Evolutionary conservation across 2,113 vertebrate species (phyloP).

Genomic region (Gorsachius goisagi): DNA sequence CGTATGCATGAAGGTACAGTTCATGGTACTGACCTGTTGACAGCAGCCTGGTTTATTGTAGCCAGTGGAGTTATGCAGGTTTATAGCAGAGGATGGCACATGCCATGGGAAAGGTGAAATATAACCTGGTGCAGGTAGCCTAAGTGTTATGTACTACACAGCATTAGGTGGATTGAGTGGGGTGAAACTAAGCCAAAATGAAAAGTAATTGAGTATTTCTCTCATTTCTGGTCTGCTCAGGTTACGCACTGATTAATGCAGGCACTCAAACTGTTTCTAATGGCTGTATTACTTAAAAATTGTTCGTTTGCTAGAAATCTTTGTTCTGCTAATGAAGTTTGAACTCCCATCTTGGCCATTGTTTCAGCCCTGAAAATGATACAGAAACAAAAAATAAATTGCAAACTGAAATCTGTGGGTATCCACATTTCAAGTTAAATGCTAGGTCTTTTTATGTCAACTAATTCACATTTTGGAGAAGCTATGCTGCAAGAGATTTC

Average conservation of each 20-base stretch:
- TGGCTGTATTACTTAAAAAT: background rate
- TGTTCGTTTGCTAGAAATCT: background rate
- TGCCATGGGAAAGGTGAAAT: background rate
- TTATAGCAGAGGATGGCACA: background rate
- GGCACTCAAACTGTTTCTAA: background rate
- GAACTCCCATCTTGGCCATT: background rate
- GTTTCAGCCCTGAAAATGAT: background rate
- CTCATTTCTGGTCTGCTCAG: background rate
- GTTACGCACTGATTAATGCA: background rate
- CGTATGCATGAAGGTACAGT: background rate
- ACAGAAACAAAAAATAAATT: background rate
- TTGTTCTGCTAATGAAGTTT: background rate
- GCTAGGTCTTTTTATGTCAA: background rate
- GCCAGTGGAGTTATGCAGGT: background rate
- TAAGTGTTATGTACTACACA: background rate
- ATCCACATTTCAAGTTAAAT: background rate
- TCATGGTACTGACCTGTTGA: background rate
- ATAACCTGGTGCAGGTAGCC: background rate
- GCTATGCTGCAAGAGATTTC: background rate
- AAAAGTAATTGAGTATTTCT: background rate
- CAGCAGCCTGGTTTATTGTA: background rate
- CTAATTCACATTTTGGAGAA: background rate
- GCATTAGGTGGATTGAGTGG: background rate
- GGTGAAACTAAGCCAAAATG: background rate
- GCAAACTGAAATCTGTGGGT: background rate